phyloP scores from a whole-genome alignment of 2,113 vertebrate species.

The Ranitomeya variabilis region DNA sequence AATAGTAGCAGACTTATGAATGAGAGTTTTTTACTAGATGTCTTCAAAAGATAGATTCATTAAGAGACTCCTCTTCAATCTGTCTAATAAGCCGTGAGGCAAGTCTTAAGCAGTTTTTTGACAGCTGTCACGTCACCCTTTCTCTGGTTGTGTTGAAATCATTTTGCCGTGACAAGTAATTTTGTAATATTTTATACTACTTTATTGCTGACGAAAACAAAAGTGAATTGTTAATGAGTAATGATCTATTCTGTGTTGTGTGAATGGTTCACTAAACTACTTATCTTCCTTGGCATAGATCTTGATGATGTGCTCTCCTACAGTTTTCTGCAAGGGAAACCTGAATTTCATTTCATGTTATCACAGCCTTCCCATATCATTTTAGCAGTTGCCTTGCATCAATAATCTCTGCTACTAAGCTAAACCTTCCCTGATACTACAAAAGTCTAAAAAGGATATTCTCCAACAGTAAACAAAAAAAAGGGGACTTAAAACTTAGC shows the following conservation, averaged over 20 bases:
- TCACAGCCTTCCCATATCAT: background rate
- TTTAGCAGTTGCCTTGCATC: background rate
- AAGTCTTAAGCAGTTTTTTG: conserved; percentile 22
- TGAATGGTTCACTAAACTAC: background rate
- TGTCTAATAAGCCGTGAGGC: conserved; percentile 39
- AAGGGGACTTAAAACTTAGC: too few species aligned
- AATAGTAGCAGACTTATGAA: conserved; percentile 49
- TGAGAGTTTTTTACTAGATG: conserved; percentile 19
- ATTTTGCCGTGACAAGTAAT: conserved; percentile 15
- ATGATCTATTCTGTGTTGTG: background rate
- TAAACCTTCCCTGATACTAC: background rate
- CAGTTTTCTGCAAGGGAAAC: background rate
- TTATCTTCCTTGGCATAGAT: background rate
- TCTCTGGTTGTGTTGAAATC: background rate
- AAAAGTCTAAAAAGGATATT: too few species aligned
- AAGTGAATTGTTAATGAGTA: background rate
- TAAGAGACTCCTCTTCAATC: conserved; percentile 35
- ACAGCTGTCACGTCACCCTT: conserved; percentile 22
- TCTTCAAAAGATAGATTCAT: conserved; percentile 33
- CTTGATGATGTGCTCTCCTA: background rate
- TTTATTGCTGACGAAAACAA: conserved; percentile 20
- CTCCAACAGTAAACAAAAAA: too few species aligned
- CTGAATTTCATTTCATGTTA: background rate
- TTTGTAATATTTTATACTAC: conserved; percentile 22
- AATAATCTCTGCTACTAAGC: background rate